Percentiles rank a stretch among this genome's conserved stretches.
Evolutionary conservation across 2,888 invertebrate species (phyloP).

Genomic region (Pandemis heparana): DNA sequence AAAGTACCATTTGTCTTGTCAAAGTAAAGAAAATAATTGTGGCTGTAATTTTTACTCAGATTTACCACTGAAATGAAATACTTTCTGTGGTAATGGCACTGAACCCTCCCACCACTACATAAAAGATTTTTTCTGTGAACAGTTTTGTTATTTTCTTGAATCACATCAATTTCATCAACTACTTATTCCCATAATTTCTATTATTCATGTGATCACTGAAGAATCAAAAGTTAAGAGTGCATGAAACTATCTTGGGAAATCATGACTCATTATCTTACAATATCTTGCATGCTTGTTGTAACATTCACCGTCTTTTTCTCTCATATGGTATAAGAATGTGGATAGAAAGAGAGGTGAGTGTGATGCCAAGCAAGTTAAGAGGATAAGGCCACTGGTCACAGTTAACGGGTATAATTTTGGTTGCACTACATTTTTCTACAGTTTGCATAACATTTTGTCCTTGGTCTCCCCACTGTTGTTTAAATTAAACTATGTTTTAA

Average conservation of each 20-base stretch:
- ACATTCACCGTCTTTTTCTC: neutral
- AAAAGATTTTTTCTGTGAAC: neutral
- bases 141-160: constrained; percentile 14
- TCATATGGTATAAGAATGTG: neutral
- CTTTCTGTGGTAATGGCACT: neutral
- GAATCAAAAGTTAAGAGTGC: constrained; percentile 45
- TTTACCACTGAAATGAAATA: no score
- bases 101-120: neutral
- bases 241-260: constrained; percentile 45
- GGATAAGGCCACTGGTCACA: constrained; percentile 22
- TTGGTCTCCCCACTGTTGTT: constrained; percentile 25
- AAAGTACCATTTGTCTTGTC: no score
- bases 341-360: neutral
- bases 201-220: constrained; percentile 9
- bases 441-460: constrained; percentile 25
- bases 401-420: constrained; percentile 38
- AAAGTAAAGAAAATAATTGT: no score
- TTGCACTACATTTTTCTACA: constrained; percentile 34
- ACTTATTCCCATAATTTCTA: constrained; percentile 15
- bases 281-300: neutral
- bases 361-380: neutral
- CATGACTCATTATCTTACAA: neutral
- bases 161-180: constrained; percentile 23
- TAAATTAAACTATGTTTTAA: constrained; percentile 21
- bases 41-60: no score